Percentiles rank a stretch among this genome's conserved stretches.
Evolutionary conservation across 2,888 invertebrate genomes (phyloP).

Genomic region (Zaprionus obscuricornis): DNA sequence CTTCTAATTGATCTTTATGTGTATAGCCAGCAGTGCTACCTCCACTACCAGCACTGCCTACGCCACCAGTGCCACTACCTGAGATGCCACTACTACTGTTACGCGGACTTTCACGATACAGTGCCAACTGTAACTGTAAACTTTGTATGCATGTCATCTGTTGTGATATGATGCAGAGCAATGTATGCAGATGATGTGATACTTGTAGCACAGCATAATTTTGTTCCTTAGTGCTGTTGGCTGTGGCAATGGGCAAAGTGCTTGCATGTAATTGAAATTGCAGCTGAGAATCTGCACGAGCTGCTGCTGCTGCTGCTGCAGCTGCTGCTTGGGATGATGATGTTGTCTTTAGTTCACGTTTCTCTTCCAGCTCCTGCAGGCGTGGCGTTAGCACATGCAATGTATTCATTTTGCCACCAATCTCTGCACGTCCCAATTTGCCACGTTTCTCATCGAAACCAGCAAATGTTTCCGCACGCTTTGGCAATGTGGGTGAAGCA

Average conservation of each 20-base stretch:
- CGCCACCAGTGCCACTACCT: too few species aligned
- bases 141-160: slow-evolving; percentile 92
- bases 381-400: slow-evolving; percentile 77
- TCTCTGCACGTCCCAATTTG: slow-evolving; percentile 83
- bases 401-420: slow-evolving; percentile 84
- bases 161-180: slow-evolving; percentile 94
- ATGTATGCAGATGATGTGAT: slow-evolving; percentile 93
- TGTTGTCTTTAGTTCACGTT: slow-evolving; percentile 66
- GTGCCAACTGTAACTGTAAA: slow-evolving; percentile 91
- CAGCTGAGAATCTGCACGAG: too few species aligned
- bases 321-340: not conserved
- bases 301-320: slow-evolving; percentile 26
- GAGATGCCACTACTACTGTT: slow-evolving; percentile 66
- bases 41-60: slow-evolving; percentile 12
- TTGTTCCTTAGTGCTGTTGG: slow-evolving; percentile 76
- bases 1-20: slow-evolving; percentile 96
- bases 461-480: slow-evolving; percentile 97
- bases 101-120: slow-evolving; percentile 86
- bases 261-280: slow-evolving; percentile 37
- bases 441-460: slow-evolving; percentile 90
- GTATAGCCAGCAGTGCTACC: slow-evolving; percentile 84
- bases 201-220: slow-evolving; percentile 90
- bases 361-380: slow-evolving; percentile 79
- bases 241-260: slow-evolving; percentile 80
- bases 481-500: slow-evolving; percentile 93